phyloP scores from a whole-genome alignment of 2,888 invertebrate genomes.

The Tridacna gigas region DNA sequence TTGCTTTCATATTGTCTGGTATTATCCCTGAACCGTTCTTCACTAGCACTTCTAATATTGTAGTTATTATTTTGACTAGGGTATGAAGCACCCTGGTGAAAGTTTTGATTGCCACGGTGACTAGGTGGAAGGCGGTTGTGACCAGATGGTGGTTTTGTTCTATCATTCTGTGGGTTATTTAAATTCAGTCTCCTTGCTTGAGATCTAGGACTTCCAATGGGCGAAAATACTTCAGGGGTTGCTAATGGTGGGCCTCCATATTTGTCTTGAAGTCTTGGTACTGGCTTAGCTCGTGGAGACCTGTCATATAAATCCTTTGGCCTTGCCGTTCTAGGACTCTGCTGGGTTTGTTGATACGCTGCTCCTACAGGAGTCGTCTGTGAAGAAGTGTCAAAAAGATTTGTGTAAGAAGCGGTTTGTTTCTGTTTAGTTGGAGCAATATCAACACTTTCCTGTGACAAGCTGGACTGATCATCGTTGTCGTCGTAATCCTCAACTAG shows the following conservation, averaged over 20 bases:
- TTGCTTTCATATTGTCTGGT: constrained; percentile 37
- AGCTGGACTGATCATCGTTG: constrained; percentile 71
- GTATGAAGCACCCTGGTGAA: constrained; percentile 27
- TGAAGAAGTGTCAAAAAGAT: constrained; percentile 80
- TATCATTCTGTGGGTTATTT: constrained; percentile 68
- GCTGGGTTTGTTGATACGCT: constrained; percentile 53
- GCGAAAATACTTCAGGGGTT: constrained; percentile 72
- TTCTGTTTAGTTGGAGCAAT: constrained; percentile 64
- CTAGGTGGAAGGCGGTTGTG: constrained; percentile 40
- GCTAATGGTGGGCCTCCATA: constrained; percentile 68
- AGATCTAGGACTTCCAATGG: constrained; percentile 48
- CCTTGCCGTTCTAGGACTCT: constrained; percentile 59
- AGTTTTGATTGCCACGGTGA: constrained; percentile 30
- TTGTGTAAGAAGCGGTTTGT: constrained; percentile 79
- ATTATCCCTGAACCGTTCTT: constrained; percentile 60
- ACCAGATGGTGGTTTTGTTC: constrained; percentile 47
- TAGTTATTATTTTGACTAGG: constrained; percentile 54
- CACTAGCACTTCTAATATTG: constrained; percentile 61
- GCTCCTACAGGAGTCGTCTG: constrained; percentile 69
- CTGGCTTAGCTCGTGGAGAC: constrained; percentile 56
- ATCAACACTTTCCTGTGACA: constrained; percentile 70
- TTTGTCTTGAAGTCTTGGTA: constrained; percentile 13
- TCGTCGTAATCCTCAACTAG: constrained; percentile 71
- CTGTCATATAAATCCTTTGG: constrained; percentile 53
- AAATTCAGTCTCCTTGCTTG: constrained; percentile 55